These are phyloP conservation scores for Percopsis omiscomaycus DNA, from an alignment of 2,797 vertebrate species.

Conservation along the genomic window DNA sequence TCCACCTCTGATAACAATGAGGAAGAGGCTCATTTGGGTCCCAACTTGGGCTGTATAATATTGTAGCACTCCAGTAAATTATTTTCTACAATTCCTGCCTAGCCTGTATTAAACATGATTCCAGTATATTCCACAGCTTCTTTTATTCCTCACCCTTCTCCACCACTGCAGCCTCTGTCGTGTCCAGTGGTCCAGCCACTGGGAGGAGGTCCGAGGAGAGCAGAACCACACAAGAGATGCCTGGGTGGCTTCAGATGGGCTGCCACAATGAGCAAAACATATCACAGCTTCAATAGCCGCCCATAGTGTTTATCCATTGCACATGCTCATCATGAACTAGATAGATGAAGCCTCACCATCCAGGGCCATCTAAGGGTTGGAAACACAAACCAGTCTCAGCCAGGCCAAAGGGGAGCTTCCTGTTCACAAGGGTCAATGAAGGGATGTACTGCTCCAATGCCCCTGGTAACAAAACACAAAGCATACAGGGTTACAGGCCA, in stretches of 20 bases:
- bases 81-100: too few species aligned
- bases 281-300: neutral
- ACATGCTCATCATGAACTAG: neutral
- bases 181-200: constrained; percentile 95
- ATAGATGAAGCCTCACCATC: constrained; percentile 69
- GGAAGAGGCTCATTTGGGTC: too few species aligned
- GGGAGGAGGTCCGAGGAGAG: constrained; percentile 84
- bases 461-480: constrained; percentile 69
- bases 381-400: constrained; percentile 90
- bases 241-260: constrained; percentile 82
- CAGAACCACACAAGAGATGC: constrained; percentile 94
- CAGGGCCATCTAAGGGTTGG: constrained; percentile 63
- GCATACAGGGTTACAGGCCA: neutral
- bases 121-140: neutral
- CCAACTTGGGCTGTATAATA: too few species aligned
- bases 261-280: constrained; percentile 50
- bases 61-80: too few species aligned
- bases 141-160: constrained; percentile 84
- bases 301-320: neutral
- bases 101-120: too few species aligned
- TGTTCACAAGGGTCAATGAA: constrained; percentile 84
- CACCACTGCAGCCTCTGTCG: constrained; percentile 93
- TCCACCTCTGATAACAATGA: too few species aligned
- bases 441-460: constrained; percentile 81
- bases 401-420: constrained; percentile 88